phyloP scores from a whole-genome alignment of 2,797 vertebrate genomes.

The Garrulus glandarius region DNA sequence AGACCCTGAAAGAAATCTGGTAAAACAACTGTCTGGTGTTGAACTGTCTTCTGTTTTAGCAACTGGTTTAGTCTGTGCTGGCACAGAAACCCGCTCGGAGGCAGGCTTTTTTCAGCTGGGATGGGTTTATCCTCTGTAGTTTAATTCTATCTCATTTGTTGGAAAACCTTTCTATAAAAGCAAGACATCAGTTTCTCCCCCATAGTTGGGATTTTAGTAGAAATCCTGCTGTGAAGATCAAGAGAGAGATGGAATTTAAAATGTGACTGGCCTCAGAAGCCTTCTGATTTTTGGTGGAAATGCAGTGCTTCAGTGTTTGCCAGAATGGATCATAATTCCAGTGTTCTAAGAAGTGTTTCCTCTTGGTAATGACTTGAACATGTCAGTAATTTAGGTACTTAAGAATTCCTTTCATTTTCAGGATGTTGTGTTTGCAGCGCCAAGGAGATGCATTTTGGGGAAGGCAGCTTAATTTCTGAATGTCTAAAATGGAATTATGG shows the following conservation, averaged over 20 bases:
- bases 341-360: background rate
- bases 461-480: background rate
- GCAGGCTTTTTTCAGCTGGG: background rate
- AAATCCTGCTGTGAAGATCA: background rate
- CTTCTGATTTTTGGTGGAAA: background rate
- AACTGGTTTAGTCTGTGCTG: background rate
- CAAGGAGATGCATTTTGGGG: background rate
- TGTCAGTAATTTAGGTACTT: background rate
- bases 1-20: background rate
- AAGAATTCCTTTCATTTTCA: background rate
- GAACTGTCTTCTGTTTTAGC: background rate
- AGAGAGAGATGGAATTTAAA: background rate
- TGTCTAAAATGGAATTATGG: background rate
- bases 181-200: background rate
- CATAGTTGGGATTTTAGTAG: background rate
- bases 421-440: background rate
- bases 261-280: background rate
- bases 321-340: background rate
- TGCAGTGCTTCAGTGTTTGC: background rate
- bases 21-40: background rate
- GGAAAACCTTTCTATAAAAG: background rate
- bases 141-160: background rate
- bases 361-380: background rate
- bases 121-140: background rate
- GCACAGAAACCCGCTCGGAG: background rate